Evolutionary conservation across 1,140 invertebrate species (phyloP), one percentile per base, ranked within the genome.

Genomic region (Paracyclopina nana): DNA sequence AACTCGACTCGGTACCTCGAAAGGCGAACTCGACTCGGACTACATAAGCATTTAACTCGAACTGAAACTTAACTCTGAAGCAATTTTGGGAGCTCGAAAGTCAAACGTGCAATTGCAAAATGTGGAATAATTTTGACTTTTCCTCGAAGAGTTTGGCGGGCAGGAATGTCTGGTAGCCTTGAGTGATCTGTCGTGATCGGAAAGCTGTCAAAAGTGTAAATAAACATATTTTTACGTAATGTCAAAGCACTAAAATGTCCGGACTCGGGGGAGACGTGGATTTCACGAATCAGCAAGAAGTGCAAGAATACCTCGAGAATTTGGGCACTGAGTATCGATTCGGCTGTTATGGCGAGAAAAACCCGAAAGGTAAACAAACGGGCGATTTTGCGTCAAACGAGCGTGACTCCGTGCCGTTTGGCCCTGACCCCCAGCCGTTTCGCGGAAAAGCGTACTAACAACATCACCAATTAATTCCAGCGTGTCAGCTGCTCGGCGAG

Each of bases 261-360:
- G 40, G 40, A 6, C 24, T 42, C 8, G 40, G 40, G 14, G 24
- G 20, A 9, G 24, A 22, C 8, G 40, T 51, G 30, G 61, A 65
- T 55, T 55, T 67, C 16, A 63, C 61, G 55, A 56, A 62, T 25
- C 60, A 64, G 54, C 55, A 64, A 31, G 61, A 68, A 53, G 59
- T 61, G 0, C 59, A 65, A 55, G 59, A 65, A 42, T 69, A 62
- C 55, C 34, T 69, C n/a, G 56, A 67, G 46, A 65, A 64, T 55
- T 41, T 69, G 26, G 60, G 60, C 11, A 62, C 61, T 20, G 67
- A 69, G 60, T 69, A 67, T 55, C 54, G 60, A 40, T 69, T 65
- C 57, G 60, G 62, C 38, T 69, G 67, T 57, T 65, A 62, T 48
- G 43, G 61, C 5, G 66, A 69, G 54, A 68, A 68, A 31, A 56